These are phyloP conservation scores for Stomatorhinus ivindoensis DNA, from an alignment of 2,113 vertebrate species.

Conservation along the genomic window DNA sequence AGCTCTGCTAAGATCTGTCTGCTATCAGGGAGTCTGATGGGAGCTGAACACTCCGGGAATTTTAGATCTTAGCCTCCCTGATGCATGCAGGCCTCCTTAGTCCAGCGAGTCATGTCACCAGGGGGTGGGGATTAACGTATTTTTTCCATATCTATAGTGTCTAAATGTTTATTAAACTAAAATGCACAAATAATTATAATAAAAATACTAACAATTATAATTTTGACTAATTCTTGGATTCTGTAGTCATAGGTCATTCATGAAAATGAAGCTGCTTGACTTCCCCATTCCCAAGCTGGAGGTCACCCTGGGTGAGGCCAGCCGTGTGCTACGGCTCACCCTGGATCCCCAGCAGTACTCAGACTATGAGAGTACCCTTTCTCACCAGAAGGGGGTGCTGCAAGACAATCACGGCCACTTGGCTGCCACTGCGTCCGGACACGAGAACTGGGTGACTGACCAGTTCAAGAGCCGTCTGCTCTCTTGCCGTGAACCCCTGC, in stretches of 20 bases:
- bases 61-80: neutral
- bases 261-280: slow-evolving; percentile 57
- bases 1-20: neutral
- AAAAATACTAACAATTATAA: neutral
- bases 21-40: neutral
- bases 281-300: slow-evolving; percentile 62
- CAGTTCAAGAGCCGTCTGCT: slow-evolving; percentile 60
- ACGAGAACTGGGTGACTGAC: slow-evolving; percentile 64
- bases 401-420: slow-evolving; percentile 44
- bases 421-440: slow-evolving; percentile 21
- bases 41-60: neutral
- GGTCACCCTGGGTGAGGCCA: slow-evolving; percentile 56
- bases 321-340: slow-evolving; percentile 61
- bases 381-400: slow-evolving; percentile 48
- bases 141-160: neutral
- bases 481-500: slow-evolving; percentile 52
- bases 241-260: neutral
- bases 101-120: neutral
- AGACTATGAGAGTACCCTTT: slow-evolving; percentile 47
- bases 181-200: neutral
- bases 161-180: neutral
- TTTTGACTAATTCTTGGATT: neutral
- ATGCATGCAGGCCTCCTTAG: neutral
- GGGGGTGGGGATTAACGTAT: neutral
- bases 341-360: slow-evolving; percentile 51